A percentile compares a stretch with the other conserved stretches of the same genome.
Evolutionary conservation across 2,888 invertebrate genomes (phyloP).

Genomic region (Embidobia sp.): DNA sequence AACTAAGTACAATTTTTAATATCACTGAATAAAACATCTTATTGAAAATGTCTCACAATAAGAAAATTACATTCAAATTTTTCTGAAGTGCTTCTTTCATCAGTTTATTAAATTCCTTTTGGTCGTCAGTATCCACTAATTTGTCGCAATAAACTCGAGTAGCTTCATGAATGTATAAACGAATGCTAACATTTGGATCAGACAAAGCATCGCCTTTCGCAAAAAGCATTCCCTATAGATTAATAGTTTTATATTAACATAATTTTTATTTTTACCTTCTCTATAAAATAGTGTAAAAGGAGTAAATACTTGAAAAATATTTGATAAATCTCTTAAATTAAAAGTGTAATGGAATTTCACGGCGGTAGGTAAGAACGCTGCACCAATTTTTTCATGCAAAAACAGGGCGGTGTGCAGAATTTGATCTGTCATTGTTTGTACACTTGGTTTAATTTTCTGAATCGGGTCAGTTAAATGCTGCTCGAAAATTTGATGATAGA

Average conservation of each 20-base stretch:
- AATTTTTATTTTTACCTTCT: constrained; percentile 54
- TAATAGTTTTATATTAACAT: constrained; percentile 1
- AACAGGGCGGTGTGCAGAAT: constrained; percentile 88
- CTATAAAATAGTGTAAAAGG: too few relatives aligned
- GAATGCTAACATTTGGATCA: constrained; percentile 86
- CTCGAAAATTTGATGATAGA: constrained; percentile 91
- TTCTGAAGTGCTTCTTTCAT: constrained; percentile 90
- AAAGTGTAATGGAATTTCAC: constrained; percentile 97
- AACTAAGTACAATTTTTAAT: too few relatives aligned
- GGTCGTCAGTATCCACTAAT: constrained; percentile 85
- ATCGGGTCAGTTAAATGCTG: constrained; percentile 87
- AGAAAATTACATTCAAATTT: constrained; percentile 84
- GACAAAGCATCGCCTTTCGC: constrained; percentile 89
- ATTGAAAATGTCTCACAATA: too few relatives aligned
- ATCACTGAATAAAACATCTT: too few relatives aligned
- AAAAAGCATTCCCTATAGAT: constrained; percentile 90
- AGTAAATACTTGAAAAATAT: constrained; percentile 91
- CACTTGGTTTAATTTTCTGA: constrained; percentile 85
- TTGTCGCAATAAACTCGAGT: constrained; percentile 96
- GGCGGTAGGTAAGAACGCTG: constrained; percentile 94
- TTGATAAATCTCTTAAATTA: constrained; percentile 95
- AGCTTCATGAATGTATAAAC: constrained; percentile 95
- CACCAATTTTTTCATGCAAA: constrained; percentile 89
- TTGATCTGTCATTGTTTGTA: constrained; percentile 84
- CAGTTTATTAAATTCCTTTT: constrained; percentile 88